A percentile compares a stretch with the other conserved stretches of the same genome.
These are phyloP conservation scores for Calyptommatus sinebrachiatus DNA, from an alignment of 2,113 vertebrate species.

Conservation along the genomic window DNA sequence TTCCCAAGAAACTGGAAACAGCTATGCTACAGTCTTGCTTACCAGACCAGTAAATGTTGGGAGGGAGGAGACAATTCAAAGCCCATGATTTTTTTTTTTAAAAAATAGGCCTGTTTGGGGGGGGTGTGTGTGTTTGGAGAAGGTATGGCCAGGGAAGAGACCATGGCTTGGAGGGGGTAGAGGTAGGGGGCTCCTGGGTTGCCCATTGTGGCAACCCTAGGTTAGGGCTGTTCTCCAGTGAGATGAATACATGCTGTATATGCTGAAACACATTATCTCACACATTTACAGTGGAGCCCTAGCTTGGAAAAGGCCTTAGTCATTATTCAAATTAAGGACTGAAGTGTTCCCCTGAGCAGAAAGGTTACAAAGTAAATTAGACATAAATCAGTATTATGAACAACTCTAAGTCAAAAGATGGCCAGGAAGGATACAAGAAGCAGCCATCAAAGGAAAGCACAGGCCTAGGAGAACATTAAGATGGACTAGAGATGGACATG, in stretches of 20 bases:
- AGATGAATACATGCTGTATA: background rate
- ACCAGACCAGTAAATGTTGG: too few species aligned
- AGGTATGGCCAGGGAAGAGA: too few species aligned
- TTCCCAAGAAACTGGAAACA: too few species aligned
- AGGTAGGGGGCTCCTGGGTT: too few species aligned
- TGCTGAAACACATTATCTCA: background rate
- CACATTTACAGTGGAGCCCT: background rate
- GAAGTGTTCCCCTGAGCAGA: background rate
- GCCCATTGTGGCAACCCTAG: too few species aligned
- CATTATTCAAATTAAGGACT: background rate
- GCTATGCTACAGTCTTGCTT: too few species aligned
- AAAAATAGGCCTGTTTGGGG: too few species aligned
- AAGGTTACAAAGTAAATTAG: background rate
- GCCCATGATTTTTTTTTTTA: too few species aligned
- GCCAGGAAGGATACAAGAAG: conserved; percentile 40
- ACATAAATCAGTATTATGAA: background rate
- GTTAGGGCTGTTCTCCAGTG: background rate
- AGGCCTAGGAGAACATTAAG: background rate
- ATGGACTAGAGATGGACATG: conserved; percentile 10
- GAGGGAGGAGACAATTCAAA: too few species aligned
- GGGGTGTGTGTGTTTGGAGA: too few species aligned
- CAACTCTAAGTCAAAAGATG: conserved; percentile 15
- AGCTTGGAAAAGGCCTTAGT: background rate
- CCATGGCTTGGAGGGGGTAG: too few species aligned
- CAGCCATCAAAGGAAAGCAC: conserved; percentile 26